Evolutionary conservation across 2,888 invertebrate species (phyloP).

Genomic region (Chesias legatella): DNA sequence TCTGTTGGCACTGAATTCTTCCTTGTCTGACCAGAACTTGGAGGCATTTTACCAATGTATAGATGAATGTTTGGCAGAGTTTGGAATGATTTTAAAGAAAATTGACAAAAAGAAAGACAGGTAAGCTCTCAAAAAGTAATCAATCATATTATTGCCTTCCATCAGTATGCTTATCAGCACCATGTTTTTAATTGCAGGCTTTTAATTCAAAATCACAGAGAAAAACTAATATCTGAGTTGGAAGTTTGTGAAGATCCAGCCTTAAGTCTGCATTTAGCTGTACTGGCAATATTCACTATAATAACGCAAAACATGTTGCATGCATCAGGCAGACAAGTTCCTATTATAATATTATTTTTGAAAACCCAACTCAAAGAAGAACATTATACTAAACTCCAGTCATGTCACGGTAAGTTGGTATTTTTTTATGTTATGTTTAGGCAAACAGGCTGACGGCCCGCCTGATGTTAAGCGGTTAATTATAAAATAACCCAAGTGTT

Average conservation of each 20-base stretch:
- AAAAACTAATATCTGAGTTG: constrained; percentile 89
- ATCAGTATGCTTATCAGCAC: neutral
- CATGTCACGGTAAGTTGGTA: constrained; percentile 91
- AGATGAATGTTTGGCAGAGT: constrained; percentile 85
- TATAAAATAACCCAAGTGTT: no score
- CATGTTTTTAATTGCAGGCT: constrained; percentile 72
- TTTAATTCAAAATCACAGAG: constrained; percentile 88
- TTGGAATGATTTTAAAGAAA: constrained; percentile 91
- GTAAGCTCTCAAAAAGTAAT: constrained; percentile 41
- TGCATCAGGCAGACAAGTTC: constrained; percentile 96
- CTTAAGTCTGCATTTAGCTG: constrained; percentile 87
- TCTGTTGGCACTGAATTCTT: constrained; percentile 84
- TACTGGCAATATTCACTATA: constrained; percentile 89
- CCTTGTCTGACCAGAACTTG: constrained; percentile 83
- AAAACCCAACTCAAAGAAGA: constrained; percentile 84
- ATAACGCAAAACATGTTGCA: constrained; percentile 91
- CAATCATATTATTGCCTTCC: no score
- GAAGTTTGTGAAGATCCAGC: constrained; percentile 88
- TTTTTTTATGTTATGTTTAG: no score
- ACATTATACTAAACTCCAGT: constrained; percentile 82
- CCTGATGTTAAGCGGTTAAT: no score
- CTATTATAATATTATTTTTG: constrained; percentile 87
- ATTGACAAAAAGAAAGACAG: constrained; percentile 93
- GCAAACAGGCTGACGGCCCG: no score
- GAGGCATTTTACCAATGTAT: constrained; percentile 90